Conservation (phyloP, 2,113 vertebrate species). For the Nanger granti region DNA sequence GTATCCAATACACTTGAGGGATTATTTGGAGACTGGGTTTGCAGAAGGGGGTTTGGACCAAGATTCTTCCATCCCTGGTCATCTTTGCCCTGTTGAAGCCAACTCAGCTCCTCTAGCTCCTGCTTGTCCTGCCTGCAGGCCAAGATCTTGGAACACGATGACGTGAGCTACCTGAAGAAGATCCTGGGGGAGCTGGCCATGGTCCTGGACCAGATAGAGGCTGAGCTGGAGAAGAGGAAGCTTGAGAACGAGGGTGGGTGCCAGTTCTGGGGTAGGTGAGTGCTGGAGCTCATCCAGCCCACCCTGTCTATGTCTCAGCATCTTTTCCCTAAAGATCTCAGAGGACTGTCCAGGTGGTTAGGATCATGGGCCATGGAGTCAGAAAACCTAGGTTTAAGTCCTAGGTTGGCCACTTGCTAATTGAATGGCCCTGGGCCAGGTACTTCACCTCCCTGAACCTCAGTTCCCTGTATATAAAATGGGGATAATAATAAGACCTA, state of each 20-base stretch:
- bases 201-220: slow-evolving; percentile 97
- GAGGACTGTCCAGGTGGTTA: not conserved
- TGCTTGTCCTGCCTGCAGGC: slow-evolving; percentile 76
- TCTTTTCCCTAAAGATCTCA: not conserved
- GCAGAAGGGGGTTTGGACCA: not conserved
- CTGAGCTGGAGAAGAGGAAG: slow-evolving; percentile 96
- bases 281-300: not conserved
- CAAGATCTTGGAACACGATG: slow-evolving; percentile 97
- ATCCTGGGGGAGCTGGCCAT: slow-evolving; percentile 94
- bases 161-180: slow-evolving; percentile 97
- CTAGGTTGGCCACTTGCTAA: not conserved
- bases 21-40: not conserved
- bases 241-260: slow-evolving; percentile 93
- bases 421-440: not conserved
- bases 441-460: not conserved
- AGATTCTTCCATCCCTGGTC: not conserved
- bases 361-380: not conserved
- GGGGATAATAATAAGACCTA: not conserved
- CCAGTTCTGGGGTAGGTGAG: not conserved
- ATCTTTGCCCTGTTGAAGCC: not conserved
- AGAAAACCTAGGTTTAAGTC: not conserved
- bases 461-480: not conserved
- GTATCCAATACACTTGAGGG: not conserved
- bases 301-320: not conserved
- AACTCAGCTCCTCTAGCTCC: not conserved